Conservation (phyloP, 2,113 vertebrate species). For the Dicrurus megarhynchus region DNA sequence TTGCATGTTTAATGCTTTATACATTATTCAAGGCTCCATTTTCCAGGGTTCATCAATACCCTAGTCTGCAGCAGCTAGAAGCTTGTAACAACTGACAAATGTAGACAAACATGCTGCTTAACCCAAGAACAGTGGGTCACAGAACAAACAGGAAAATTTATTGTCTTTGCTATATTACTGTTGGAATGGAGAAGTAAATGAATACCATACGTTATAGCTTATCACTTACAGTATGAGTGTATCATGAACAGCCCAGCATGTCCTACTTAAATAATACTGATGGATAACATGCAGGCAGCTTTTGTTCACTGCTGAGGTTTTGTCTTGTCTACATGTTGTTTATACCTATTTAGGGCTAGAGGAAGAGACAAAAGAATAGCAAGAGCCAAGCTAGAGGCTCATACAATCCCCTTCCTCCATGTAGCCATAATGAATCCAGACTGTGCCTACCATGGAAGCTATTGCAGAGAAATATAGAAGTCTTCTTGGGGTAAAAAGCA, state of each 20-base stretch:
- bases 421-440: background rate
- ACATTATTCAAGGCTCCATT: conserved; percentile 78
- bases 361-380: conserved; percentile 12
- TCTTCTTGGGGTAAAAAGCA: conserved; percentile 19
- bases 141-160: conserved; percentile 79
- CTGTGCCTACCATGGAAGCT: background rate
- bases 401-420: background rate
- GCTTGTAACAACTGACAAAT: conserved; percentile 79
- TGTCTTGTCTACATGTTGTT: conserved; percentile 56
- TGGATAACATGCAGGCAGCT: conserved; percentile 62
- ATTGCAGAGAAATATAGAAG: conserved; percentile 14
- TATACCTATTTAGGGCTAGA: background rate
- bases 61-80: conserved; percentile 68
- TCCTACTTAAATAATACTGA: conserved; percentile 68
- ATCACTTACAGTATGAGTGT: conserved; percentile 66
- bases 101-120: conserved; percentile 78
- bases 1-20: conserved; percentile 75
- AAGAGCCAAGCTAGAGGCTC: background rate
- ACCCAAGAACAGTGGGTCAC: conserved; percentile 76
- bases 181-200: conserved; percentile 67
- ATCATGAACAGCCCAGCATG: conserved; percentile 56
- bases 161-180: conserved; percentile 72
- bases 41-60: conserved; percentile 74
- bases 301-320: conserved; percentile 65
- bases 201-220: conserved; percentile 71